Evolutionary conservation across 2,888 invertebrate species (phyloP), one percentile per base, ranked within the genome.

Genomic region (Ischnura elegans): DNA sequence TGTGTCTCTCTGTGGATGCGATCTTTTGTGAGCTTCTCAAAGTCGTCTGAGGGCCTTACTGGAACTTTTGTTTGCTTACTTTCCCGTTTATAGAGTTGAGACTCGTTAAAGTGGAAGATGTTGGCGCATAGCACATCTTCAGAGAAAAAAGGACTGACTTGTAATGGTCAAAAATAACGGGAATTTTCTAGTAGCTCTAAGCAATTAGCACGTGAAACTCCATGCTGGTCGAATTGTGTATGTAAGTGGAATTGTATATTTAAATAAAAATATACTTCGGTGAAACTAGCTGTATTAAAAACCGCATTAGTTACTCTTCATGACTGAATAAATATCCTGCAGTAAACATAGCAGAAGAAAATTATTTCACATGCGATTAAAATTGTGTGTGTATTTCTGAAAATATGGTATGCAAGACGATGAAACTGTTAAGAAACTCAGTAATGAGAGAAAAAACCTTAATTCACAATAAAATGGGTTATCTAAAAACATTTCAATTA

Each of bases 21-120:
- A 36, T 76, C 76, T 76, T n/a, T 36, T 36, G 76, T 76, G 3
- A 36, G 36, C 29, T 29, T 66, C 66, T 66, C 66, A 5, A 16
- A 76, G 76, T 36, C 76, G 76, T 76, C 76, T 76, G 10, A n/a
- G 6, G 36, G 76, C 76, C 76, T 76, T 76, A 76, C 76, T 36
- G 76, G 36, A 76, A 36, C 76, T 36, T 21, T 6, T 76, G 76
- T 76, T 76, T 76, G 76, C 76, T 36, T 76, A 13, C 13, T 36
- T 76, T 29, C 36, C 36, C 76, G 36, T 25, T 36, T 76, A n/a
- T 36, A 76, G 36, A 25, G 36, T 36, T 10, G 29, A 5, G 76
- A 76, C 5, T 10, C 10, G 29, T 76, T 8, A 13, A 10, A 76
- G 76, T 36, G 36, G 25, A 76, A 36, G 36, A 76, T 36, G 76